Base-by-base conservation (phyloP, 2,113 vertebrate species). In the Triplophysa dalaica region DNA sequence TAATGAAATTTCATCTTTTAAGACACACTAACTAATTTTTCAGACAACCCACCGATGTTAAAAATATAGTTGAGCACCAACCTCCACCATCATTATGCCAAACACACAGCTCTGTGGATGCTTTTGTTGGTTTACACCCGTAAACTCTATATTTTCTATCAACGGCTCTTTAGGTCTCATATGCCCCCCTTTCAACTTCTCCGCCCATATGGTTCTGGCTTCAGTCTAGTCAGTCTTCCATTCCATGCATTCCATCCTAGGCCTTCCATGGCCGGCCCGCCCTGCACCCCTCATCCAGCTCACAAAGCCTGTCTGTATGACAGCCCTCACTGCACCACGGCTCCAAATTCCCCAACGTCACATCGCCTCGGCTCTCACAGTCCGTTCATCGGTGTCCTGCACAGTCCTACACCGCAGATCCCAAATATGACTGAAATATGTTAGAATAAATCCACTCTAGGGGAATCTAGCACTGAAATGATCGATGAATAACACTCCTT, bases 171-270 rank as follows among this genome's bases (percentile, higher is more conserved):
- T 6, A 9, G 58, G 38, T 29, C 41, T n/a, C 11, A 19, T 58
- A 50, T 10, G 29, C 43, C 38, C 45, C 24, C 67, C n/a, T 66
- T 13, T 50, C 21, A 70, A 43, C 70, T 0, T 79, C 78, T 56
- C 66, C 75, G 75, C 68, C 76, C 65, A 60, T 82, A 82, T 62
- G 52, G 84, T 83, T 79, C 81, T 79, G 87, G 85, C 84, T 87
- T 78, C 77, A 80, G 81, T 86, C 88, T 75, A 80, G 81, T 86
- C 88, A 80, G 33, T 72, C 87, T 85, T 75, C 78, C 91, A 94
- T 94, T 93, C 91, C 92, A 89, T 78, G 84, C 89, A 93, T 94
- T 93, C 92, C 92, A 89, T 84, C 87, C 86, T 83, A 75, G 70
- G 83, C 77, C 75, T 85, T 86, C 87, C 89, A 87, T 88, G 88